Conservation (phyloP, 1,140 invertebrate species). For the Colletes gigas region DNA sequence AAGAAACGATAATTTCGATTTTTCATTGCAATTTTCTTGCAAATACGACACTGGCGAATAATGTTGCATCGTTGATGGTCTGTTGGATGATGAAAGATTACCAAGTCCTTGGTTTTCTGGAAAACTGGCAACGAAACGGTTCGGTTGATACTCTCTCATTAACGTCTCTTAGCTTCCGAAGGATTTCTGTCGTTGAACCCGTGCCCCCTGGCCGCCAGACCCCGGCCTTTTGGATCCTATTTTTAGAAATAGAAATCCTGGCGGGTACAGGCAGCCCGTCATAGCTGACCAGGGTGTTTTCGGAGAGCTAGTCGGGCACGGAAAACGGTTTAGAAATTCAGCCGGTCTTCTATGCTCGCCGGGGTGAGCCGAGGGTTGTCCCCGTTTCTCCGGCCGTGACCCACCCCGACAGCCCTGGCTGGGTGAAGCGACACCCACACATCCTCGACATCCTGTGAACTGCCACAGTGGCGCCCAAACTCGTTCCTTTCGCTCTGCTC, state of each 20-base stretch:
- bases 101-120: background rate
- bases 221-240: background rate
- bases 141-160: background rate
- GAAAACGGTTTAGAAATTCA: conserved; percentile 30
- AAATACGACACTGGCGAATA: too few relatives aligned
- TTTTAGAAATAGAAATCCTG: conserved; percentile 27
- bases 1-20: too few relatives aligned
- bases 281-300: conserved; percentile 24
- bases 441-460: conserved; percentile 10
- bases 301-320: background rate
- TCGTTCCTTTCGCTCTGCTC: background rate
- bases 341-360: conserved; percentile 28
- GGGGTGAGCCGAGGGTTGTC: conserved; percentile 61
- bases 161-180: background rate
- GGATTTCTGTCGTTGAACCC: conserved; percentile 26
- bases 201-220: background rate
- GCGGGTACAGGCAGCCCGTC: background rate
- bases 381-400: conserved; percentile 78
- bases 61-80: too few relatives aligned
- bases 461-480: conserved; percentile 1
- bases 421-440: conserved; percentile 36
- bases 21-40: too few relatives aligned
- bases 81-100: too few relatives aligned
- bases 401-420: conserved; percentile 64
- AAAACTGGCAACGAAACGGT: background rate